phyloP scores from a whole-genome alignment of 2,797 vertebrate species.

The Vespertilio murinus region DNA sequence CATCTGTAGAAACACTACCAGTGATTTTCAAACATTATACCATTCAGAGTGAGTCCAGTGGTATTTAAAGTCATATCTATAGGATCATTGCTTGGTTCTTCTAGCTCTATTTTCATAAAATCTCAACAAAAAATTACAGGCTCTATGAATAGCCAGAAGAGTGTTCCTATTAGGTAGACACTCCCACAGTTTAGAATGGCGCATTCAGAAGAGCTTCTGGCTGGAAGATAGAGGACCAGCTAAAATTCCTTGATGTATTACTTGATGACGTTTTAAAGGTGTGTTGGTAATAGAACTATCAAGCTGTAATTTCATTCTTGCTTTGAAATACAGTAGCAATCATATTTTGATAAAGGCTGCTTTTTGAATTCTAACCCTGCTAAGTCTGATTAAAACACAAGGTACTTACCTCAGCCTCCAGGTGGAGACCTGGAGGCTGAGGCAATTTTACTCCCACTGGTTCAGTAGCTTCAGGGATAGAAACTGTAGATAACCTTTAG shows the following conservation, averaged over 20 bases:
- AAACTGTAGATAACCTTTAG: too few species aligned
- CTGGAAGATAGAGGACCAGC: constrained; percentile 57
- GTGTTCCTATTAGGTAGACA: constrained; percentile 86
- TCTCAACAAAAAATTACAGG: constrained; percentile 90
- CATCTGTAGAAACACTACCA: constrained; percentile 91
- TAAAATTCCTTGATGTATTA: constrained; percentile 76
- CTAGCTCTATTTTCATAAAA: constrained; percentile 88
- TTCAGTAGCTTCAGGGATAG: too few species aligned
- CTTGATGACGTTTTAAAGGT: constrained; percentile 77
- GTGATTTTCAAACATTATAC: constrained; percentile 90
- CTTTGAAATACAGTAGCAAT: too few species aligned
- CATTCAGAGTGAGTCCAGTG: constrained; percentile 90
- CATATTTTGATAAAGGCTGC: too few species aligned
- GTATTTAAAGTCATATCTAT: constrained; percentile 84
- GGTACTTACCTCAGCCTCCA: too few species aligned
- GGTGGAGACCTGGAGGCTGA: too few species aligned
- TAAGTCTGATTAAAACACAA: too few species aligned
- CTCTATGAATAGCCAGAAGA: constrained; percentile 88
- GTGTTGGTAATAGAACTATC: constrained; percentile 85
- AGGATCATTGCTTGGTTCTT: constrained; percentile 78
- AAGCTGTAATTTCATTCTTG: constrained; percentile 92
- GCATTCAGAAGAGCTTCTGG: constrained; percentile 81
- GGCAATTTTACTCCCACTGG: too few species aligned
- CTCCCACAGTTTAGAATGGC: constrained; percentile 90
- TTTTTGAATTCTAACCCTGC: too few species aligned